Evolutionary conservation across 2,113 vertebrate species (phyloP).

Genomic region (Thalassoma bifasciatum): DNA sequence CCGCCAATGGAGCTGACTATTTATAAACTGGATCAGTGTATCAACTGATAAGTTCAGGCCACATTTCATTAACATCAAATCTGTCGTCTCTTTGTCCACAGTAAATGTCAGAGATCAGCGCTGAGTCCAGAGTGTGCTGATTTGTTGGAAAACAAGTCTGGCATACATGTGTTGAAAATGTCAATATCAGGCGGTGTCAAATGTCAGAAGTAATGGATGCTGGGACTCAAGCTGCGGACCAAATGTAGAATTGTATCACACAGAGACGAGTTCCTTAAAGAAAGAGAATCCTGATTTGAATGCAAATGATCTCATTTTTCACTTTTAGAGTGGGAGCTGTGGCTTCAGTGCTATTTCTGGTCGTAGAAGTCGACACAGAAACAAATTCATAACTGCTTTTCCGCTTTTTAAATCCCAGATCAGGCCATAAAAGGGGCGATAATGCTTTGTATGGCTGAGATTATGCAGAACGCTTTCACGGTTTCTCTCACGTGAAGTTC

Average conservation of each 20-base stretch:
- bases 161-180: conserved; percentile 4
- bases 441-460: background rate
- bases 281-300: background rate
- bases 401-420: background rate
- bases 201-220: conserved; percentile 28
- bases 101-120: conserved; percentile 32
- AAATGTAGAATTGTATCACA: background rate
- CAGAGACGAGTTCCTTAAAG: background rate
- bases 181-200: conserved; percentile 1
- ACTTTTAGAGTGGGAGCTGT: background rate
- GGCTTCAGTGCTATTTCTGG: background rate
- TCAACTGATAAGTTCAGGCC: conserved; percentile 21
- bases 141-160: conserved; percentile 9
- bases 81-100: conserved; percentile 5
- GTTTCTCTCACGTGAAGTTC: conserved; percentile 2
- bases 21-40: conserved; percentile 21
- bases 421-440: background rate
- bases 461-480: conserved; percentile 7
- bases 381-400: background rate
- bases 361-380: background rate
- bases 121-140: background rate
- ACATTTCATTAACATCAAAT: conserved; percentile 19
- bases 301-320: background rate
- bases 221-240: background rate
- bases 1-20: background rate